A percentile compares a stretch with the other conserved stretches of the same genome.
Evolutionary conservation across 2,797 vertebrate species (phyloP).

Genomic region (Xenentodon cancila): DNA sequence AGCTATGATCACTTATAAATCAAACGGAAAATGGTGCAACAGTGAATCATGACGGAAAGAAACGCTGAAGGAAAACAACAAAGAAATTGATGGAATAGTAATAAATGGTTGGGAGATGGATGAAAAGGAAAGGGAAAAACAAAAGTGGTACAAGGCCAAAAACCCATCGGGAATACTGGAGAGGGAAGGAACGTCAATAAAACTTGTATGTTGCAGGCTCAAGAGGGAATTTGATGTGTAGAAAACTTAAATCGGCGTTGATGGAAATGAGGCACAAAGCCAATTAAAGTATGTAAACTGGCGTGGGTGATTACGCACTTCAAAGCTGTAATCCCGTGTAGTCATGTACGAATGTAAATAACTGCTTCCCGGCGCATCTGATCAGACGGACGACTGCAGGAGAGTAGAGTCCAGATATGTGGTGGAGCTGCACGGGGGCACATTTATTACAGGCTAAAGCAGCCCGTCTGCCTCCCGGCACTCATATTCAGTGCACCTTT

Average conservation of each 20-base stretch:
- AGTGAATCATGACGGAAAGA: conserved; percentile 3
- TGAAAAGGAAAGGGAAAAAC: conserved; percentile 6
- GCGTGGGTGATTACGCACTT: conserved; percentile 6
- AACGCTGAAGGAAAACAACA: neutral
- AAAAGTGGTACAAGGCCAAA: conserved; percentile 16
- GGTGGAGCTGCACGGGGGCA: conserved; percentile 6
- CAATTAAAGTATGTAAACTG: conserved; percentile 3
- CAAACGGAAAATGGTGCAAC: conserved; percentile 20
- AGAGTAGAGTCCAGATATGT: conserved; percentile 17
- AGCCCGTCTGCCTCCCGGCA: conserved; percentile 13
- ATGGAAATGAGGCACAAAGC: conserved; percentile 23
- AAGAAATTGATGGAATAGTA: conserved; percentile 17
- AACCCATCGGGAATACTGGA: conserved; percentile 5
- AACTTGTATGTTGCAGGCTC: neutral
- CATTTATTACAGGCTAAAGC: conserved; percentile 28
- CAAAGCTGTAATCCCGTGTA: neutral
- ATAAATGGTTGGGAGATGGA: conserved; percentile 27
- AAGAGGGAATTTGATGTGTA: conserved; percentile 3
- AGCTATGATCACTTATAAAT: conserved; percentile 52
- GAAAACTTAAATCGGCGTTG: conserved; percentile 15
- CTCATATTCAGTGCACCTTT: conserved; percentile 39
- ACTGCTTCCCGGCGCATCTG: conserved; percentile 12
- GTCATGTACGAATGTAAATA: conserved; percentile 19
- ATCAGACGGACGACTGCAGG: conserved; percentile 16
- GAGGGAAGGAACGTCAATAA: conserved; percentile 1